Evolutionary conservation across 2,797 vertebrate species (phyloP).

Genomic region (Cossypha niveicapilla): DNA sequence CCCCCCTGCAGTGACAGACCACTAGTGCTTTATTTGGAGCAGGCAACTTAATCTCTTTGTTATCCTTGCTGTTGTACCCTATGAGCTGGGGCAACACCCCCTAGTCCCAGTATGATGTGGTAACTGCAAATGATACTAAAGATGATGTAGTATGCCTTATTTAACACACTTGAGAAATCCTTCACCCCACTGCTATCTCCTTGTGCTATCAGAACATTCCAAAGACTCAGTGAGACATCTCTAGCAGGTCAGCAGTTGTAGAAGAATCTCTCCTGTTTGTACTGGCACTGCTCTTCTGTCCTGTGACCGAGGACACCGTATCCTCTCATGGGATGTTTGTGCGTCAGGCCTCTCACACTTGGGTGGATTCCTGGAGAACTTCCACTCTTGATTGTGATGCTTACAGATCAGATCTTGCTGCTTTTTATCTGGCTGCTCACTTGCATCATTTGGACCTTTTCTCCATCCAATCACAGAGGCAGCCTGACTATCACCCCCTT

Average conservation of each 20-base stretch:
- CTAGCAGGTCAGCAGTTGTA: background rate
- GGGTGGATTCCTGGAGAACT: background rate
- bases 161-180: background rate
- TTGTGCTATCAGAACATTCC: background rate
- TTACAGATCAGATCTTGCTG: background rate
- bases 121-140: background rate
- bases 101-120: background rate
- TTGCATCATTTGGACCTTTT: background rate
- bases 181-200: background rate
- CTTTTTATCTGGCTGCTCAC: background rate
- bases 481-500: background rate
- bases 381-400: background rate
- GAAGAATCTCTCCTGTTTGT: background rate
- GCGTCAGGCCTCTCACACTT: background rate
- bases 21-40: background rate
- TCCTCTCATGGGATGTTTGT: fast-evolving
- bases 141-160: background rate
- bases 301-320: background rate
- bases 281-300: background rate
- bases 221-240: background rate
- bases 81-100: background rate
- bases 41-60: background rate
- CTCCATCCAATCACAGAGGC: background rate
- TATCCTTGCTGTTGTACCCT: background rate
- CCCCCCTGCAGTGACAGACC: background rate